Conservation (phyloP, 2,797 vertebrate genomes). For the Notolepis coatsorum region DNA sequence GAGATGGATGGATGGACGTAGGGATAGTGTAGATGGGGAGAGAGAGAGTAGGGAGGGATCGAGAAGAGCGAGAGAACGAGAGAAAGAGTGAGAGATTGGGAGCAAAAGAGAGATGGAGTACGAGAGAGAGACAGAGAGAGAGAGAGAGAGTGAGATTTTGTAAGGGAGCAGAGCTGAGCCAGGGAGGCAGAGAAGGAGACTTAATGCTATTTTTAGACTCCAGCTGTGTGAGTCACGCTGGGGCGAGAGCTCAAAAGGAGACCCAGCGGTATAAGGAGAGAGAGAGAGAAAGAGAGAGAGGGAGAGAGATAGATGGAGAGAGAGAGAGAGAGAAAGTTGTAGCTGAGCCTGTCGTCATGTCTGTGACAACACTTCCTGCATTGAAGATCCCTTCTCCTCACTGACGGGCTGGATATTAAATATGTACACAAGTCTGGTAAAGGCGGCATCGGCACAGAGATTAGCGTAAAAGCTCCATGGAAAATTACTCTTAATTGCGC, state of each 20-base stretch:
- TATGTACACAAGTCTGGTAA: constrained; percentile 44
- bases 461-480: constrained; percentile 61
- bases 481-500: constrained; percentile 63
- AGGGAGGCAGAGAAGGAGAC: constrained; percentile 42
- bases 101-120: constrained; percentile 14
- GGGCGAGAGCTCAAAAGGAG: constrained; percentile 48
- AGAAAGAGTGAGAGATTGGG: constrained; percentile 1
- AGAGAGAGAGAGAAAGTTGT: too few species aligned
- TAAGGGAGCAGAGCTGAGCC: background rate
- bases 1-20: constrained; percentile 40
- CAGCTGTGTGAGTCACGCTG: constrained; percentile 77
- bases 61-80: constrained; percentile 6
- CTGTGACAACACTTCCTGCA: constrained; percentile 42
- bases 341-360: too few species aligned
- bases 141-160: constrained; percentile 21
- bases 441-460: constrained; percentile 28
- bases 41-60: constrained; percentile 21
- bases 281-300: background rate
- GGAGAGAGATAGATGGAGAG: background rate
- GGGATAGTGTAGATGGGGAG: too few species aligned
- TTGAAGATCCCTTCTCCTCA: constrained; percentile 42
- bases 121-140: constrained; percentile 42
- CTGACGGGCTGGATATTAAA: constrained; percentile 41
- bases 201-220: constrained; percentile 76
- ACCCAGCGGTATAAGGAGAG: constrained; percentile 42